Conservation (phyloP, 1,140 invertebrate species). For the Leptopilina boulardi region DNA sequence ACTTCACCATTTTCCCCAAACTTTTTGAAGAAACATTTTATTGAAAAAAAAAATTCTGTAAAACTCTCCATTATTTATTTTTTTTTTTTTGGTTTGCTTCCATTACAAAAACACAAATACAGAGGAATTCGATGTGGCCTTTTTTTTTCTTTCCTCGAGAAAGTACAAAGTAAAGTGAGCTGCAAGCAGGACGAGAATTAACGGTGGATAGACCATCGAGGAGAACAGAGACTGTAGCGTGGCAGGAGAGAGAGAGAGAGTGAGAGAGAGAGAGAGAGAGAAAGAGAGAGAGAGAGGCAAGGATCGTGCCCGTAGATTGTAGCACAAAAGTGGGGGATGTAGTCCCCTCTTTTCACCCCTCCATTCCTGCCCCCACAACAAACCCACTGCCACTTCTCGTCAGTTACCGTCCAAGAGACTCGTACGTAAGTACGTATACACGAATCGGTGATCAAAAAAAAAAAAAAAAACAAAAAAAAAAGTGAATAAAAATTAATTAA, state of each 20-base stretch:
- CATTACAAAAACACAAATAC: no score
- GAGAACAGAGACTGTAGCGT: neutral
- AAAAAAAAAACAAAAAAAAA: slow-evolving; percentile 17
- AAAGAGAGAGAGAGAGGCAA: slow-evolving; percentile 26
- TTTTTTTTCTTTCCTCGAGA: no score
- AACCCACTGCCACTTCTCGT: slow-evolving; percentile 47
- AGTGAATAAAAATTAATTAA: neutral
- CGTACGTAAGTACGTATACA: slow-evolving; percentile 39
- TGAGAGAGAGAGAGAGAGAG: slow-evolving; percentile 20
- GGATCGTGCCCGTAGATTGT: slow-evolving; percentile 34
- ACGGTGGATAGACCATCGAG: slow-evolving; percentile 28
- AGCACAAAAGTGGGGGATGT: neutral
- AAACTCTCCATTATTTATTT: no score
- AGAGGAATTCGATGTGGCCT: no score
- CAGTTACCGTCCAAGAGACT: slow-evolving; percentile 48
- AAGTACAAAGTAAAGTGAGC: no score
- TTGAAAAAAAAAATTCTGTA: no score
- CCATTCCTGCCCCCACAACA: neutral
- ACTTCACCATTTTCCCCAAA: neutral
- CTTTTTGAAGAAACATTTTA: no score
- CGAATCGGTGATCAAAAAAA: neutral
- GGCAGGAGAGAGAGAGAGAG: neutral
- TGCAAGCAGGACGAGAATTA: slow-evolving; percentile 1
- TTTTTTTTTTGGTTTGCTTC: neutral
- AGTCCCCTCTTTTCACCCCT: slow-evolving; percentile 34